Evolutionary conservation across 2,797 vertebrate species (phyloP).

Genomic region (Setipinna tenuifilis): DNA sequence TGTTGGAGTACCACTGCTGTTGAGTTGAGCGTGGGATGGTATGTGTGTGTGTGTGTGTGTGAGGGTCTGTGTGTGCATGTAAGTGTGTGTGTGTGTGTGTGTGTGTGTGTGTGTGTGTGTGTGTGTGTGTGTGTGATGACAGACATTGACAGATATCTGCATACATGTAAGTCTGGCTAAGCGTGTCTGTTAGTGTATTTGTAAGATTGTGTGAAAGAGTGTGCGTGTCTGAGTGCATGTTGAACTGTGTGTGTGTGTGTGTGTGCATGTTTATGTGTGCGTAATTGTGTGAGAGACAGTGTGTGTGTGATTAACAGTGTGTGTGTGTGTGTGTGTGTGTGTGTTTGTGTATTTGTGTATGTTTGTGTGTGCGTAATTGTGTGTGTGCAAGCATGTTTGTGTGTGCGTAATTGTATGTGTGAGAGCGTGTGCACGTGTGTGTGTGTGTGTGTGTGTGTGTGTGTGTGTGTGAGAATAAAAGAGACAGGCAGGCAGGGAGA

Average conservation of each 20-base stretch:
- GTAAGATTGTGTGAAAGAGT: too few species aligned
- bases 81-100: too few species aligned
- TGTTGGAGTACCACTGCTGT: constrained; percentile 28
- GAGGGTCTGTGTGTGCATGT: too few species aligned
- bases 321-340: neutral
- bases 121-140: too few species aligned
- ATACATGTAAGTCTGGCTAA: too few species aligned
- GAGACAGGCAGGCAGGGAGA: neutral
- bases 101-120: too few species aligned
- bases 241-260: neutral
- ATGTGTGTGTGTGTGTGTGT: too few species aligned
- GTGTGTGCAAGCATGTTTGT: neutral
- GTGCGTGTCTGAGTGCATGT: too few species aligned
- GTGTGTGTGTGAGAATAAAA: neutral
- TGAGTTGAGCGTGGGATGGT: constrained; percentile 34
- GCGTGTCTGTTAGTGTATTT: too few species aligned
- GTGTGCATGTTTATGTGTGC: neutral
- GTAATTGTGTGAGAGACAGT: neutral
- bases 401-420: neutral
- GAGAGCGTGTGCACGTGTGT: constrained; percentile 28
- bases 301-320: constrained; percentile 37
- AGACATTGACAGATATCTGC: too few species aligned
- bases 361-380: neutral
- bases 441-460: neutral
- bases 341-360: too few species aligned